These are phyloP conservation scores for Chamaetylas fuelleborni DNA, from an alignment of 2,113 vertebrate genomes.

Conservation along the genomic window DNA sequence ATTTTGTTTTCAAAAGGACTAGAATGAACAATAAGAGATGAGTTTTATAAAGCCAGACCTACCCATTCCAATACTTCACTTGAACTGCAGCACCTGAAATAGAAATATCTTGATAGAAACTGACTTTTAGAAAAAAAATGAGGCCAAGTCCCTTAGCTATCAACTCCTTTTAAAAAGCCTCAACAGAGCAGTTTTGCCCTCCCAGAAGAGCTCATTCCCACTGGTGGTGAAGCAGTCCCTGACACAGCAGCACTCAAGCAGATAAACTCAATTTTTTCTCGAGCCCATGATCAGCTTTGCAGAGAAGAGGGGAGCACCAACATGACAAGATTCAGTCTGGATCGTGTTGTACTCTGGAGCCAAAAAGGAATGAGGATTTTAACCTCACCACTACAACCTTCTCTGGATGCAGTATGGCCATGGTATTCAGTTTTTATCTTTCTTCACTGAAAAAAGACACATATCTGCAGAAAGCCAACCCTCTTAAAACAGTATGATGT, in stretches of 20 bases:
- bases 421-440: neutral
- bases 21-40: neutral
- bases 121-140: rapidly evolving
- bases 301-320: neutral
- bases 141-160: neutral
- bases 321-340: neutral
- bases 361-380: neutral
- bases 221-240: rapidly evolving
- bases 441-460: neutral
- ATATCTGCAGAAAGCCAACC: neutral
- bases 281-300: neutral
- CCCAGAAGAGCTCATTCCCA: neutral
- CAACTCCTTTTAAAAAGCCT: neutral
- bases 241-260: neutral
- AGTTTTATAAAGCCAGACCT: neutral
- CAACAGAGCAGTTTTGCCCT: neutral
- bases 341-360: neutral
- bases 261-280: neutral
- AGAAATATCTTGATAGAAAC: neutral
- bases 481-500: neutral
- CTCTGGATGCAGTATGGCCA: neutral
- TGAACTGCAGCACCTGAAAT: neutral
- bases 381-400: neutral
- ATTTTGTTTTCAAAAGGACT: neutral
- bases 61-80: neutral